Base-by-base conservation (phyloP, 2,797 vertebrate species). In the Enteromius fasciolatus region DNA sequence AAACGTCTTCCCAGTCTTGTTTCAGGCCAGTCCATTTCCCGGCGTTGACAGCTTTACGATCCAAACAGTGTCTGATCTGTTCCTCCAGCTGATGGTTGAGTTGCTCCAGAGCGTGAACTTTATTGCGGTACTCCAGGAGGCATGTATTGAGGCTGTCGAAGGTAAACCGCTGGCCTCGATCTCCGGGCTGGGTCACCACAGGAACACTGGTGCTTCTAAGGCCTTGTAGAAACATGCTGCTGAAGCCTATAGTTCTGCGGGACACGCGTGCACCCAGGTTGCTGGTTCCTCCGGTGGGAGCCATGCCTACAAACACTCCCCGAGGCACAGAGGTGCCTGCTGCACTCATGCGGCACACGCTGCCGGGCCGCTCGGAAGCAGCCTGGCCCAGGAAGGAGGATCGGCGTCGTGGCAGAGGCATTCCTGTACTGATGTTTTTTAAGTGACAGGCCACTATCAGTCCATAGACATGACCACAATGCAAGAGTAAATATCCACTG, bases 161-260 rank as follows among this genome's bases (percentile, higher is more conserved):
- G 3, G 87, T 57, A 0, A 92, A 88, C 5, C 28, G 84, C 1
- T 90, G 89, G 15, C 88, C 89, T 23, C 94, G 91, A 73, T 93
- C 89, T 7, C 93, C 91, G 0, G 91, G 86, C 28, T 92, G 85
- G 1, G 95, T 90, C 1, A 93, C 85, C 2, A 95, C 88, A 0
- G 95, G 92, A 1, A 74, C 82, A 0, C 93, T 89, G 54, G 94
- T 96, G 91, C 95, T 97, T 87, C 96, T 92, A 78, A 97, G 91
- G 0, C 96, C 96, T 87, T 98, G 97, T 63, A 98, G 91, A 91
- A 97, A 98, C 83, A 98, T 94, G 14, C 96, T 98, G 93, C 97
- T 99, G 90, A 98, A 97, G 83, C 97, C 96, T 90, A 99, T 91
- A 63, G 96, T 97, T 20, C 97, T 92, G 79, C 97, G 95, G 77